Evolutionary conservation across 2,888 invertebrate genomes (phyloP), one percentile per base, ranked within the genome.

Genomic region (Dendrolimus houi): DNA sequence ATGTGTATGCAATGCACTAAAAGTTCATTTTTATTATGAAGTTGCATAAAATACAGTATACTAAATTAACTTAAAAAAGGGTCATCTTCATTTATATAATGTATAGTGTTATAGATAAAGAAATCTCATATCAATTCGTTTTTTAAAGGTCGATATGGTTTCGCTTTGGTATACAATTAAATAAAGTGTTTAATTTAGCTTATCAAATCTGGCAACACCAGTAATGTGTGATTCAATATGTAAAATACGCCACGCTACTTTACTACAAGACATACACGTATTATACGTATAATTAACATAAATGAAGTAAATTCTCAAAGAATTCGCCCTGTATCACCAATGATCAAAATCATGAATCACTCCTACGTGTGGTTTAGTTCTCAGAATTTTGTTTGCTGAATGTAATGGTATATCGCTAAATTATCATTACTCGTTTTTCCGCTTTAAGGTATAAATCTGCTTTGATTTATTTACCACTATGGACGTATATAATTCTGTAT

Each of bases 141-240:
- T 29, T 6, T 29, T 29, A 6, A 29, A 29, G 29, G 3, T 29
- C 6, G 29, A 29, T 29, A 0, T 29, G 29, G 29, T 29, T 29
- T 29, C 6, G 29, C 29, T 29, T 29, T 1, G 29, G 0, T 29
- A 29, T 29, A 29, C 29, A 29, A 29, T 29, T 29, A 29, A 29
- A 29, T 29, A 29, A 29, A 6, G 6, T 6, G 29, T 29, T 29
- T 29, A 29, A 29, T 29, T 29, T 29, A 29, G 29, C 29, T 29
- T 29, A 47, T 47, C 9, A 47, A 47, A 10, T 47, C 9, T 47
- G 47, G 47, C 47, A 47, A 47, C 47, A 29, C 47, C 47, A 10
- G 12, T 9, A 10, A 10, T 47, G 12, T 9, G 10, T 84, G 83
- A 85, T 67, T 85, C 85, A 85, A 63, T 70, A 73, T 74, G 74